phyloP scores from a whole-genome alignment of 2,888 invertebrate genomes.

The Pherbina coryleti region DNA sequence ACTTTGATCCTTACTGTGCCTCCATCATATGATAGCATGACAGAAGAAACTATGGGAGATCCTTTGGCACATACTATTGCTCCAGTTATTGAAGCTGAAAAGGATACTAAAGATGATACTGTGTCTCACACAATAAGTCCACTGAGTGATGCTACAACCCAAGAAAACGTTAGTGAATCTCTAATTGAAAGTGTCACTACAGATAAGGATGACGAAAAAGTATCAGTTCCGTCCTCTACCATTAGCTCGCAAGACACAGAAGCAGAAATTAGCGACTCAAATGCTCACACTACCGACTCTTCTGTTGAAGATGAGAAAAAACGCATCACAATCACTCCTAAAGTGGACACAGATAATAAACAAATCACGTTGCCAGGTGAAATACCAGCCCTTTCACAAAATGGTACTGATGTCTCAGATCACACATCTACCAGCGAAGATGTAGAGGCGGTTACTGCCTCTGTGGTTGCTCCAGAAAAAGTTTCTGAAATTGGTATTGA shows the following conservation, averaged over 20 bases:
- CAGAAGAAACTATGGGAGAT: conserved; percentile 18
- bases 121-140: conserved; percentile 36
- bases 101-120: conserved; percentile 39
- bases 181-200: conserved; percentile 28
- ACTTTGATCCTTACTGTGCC: not conserved
- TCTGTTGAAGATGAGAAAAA: conserved; percentile 30
- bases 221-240: not conserved
- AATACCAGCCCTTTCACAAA: not conserved
- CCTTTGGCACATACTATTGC: conserved; percentile 45
- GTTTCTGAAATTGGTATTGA: not conserved
- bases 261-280: not conserved
- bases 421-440: not conserved
- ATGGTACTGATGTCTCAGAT: no score
- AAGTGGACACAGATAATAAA: not conserved
- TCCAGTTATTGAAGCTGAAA: conserved; percentile 40
- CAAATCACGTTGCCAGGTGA: conserved; percentile 41
- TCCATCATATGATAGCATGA: conserved; percentile 1
- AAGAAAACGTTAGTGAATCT: not conserved
- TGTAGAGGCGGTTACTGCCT: not conserved
- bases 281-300: not conserved
- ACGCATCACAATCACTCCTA: no score
- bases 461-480: not conserved
- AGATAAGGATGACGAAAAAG: not conserved
- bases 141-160: conserved; percentile 41
- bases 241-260: conserved; percentile 5